Evolutionary conservation across 1,140 invertebrate genomes (phyloP).

Genomic region (Eueides isabella): DNA sequence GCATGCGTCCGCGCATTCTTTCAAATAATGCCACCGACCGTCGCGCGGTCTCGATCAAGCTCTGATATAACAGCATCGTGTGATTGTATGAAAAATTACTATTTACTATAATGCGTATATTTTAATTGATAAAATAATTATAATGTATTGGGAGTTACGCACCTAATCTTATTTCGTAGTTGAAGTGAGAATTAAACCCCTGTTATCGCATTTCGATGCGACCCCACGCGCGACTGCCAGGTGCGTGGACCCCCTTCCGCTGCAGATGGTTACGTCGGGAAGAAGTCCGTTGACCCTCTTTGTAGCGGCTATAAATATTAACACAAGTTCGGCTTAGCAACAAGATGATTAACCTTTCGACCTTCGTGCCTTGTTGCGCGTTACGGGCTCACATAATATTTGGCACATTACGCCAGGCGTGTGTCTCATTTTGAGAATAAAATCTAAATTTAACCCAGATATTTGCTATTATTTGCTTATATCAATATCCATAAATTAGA

Average conservation of each 20-base stretch:
- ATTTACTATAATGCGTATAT: no score
- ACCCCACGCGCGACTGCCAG: slow-evolving; percentile 68
- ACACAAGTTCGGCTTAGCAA: slow-evolving; percentile 29
- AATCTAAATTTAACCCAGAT: neutral
- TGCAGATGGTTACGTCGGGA: slow-evolving; percentile 59
- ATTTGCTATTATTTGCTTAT: neutral
- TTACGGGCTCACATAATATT: neutral
- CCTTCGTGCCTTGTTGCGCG: neutral
- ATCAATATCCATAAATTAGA: neutral
- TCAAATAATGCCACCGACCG: slow-evolving; percentile 30
- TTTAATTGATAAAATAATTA: neutral
- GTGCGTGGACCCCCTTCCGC: slow-evolving; percentile 63
- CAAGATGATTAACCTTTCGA: slow-evolving; percentile 32
- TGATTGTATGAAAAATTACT: neutral
- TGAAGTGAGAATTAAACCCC: slow-evolving; percentile 31
- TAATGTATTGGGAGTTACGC: neutral
- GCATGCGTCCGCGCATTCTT: slow-evolving; percentile 47
- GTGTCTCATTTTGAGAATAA: neutral
- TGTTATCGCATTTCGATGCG: slow-evolving; percentile 53
- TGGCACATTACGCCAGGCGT: neutral
- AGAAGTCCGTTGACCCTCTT: slow-evolving; percentile 50
- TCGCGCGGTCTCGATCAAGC: neutral
- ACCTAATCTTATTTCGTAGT: neutral
- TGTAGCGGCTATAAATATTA: slow-evolving; percentile 38
- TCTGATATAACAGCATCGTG: neutral